Percentiles rank a stretch among this genome's conserved stretches.
Evolutionary conservation across 2,888 invertebrate species (phyloP).

Genomic region (Caenorhabditis macrosperma): DNA sequence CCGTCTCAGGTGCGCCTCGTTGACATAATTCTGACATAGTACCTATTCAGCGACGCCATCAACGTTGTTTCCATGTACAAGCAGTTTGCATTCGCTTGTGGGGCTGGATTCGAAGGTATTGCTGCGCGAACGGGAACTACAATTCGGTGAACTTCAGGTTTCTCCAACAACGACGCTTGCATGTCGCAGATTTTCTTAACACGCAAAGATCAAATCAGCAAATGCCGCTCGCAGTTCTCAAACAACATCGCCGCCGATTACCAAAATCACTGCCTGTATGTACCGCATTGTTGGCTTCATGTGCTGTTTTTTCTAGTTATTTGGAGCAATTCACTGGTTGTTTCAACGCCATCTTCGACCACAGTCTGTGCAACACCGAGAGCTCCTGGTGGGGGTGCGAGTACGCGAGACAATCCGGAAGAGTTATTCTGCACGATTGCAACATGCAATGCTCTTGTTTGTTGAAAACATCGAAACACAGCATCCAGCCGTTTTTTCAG

Average conservation of each 20-base stretch:
- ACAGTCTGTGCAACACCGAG: conserved; percentile 54
- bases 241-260: conserved; percentile 27
- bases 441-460: conserved; percentile 56
- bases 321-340: conserved; percentile 60
- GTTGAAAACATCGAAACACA: no score
- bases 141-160: background rate
- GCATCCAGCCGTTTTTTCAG: no score
- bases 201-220: conserved; percentile 16
- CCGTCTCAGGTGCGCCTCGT: conserved; percentile 24
- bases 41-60: conserved; percentile 53
- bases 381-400: conserved; percentile 71
- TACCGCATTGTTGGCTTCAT: background rate
- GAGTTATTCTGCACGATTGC: conserved; percentile 57
- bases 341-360: conserved; percentile 51
- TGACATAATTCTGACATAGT: background rate
- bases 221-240: conserved; percentile 39
- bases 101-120: conserved; percentile 60
- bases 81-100: conserved; percentile 66
- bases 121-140: no score
- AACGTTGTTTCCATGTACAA: conserved; percentile 57
- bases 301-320: conserved; percentile 32
- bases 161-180: conserved; percentile 51
- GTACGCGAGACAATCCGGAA: conserved; percentile 65
- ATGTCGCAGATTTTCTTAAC: conserved; percentile 44
- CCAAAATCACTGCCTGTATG: conserved; percentile 43